phyloP scores from a whole-genome alignment of 1,140 invertebrate species.

The Grapholita molesta region DNA sequence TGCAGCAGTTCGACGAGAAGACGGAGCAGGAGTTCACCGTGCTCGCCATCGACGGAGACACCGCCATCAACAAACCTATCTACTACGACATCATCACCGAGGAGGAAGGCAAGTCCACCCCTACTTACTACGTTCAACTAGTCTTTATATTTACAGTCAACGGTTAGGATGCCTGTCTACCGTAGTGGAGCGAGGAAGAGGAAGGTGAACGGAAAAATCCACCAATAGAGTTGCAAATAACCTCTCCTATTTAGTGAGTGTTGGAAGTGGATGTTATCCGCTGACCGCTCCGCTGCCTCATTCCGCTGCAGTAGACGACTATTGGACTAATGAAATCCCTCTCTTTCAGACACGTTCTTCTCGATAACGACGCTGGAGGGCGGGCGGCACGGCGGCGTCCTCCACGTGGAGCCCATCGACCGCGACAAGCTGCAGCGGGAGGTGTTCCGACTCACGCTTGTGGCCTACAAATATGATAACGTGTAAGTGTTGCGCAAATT shows the following conservation, averaged over 20 bases:
- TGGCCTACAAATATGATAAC: constrained; percentile 76
- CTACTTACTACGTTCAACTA: no score
- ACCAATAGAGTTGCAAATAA: no score
- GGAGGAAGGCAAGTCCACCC: constrained; percentile 47
- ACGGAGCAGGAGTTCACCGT: constrained; percentile 57
- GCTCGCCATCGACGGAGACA: constrained; percentile 78
- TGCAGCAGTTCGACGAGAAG: constrained; percentile 77
- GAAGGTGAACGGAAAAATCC: no score
- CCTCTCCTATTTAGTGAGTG: no score
- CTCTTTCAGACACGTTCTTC: constrained; percentile 49
- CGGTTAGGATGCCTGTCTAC: no score
- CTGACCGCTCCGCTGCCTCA: no score
- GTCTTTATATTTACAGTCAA: no score
- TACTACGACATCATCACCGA: constrained; percentile 62
- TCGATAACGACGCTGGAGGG: constrained; percentile 53
- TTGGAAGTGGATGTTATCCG: no score
- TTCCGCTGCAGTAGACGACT: no score
- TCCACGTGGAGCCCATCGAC: constrained; percentile 75
- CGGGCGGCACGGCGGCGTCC: constrained; percentile 52
- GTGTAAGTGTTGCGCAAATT: neutral
- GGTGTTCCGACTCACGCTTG: constrained; percentile 71
- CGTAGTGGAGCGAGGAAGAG: no score
- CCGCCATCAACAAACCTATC: constrained; percentile 73
- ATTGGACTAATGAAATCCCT: neutral
- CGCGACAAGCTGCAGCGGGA: constrained; percentile 74